Base-by-base conservation (phyloP, 2,113 vertebrate species). In the Platysteira castanea region DNA sequence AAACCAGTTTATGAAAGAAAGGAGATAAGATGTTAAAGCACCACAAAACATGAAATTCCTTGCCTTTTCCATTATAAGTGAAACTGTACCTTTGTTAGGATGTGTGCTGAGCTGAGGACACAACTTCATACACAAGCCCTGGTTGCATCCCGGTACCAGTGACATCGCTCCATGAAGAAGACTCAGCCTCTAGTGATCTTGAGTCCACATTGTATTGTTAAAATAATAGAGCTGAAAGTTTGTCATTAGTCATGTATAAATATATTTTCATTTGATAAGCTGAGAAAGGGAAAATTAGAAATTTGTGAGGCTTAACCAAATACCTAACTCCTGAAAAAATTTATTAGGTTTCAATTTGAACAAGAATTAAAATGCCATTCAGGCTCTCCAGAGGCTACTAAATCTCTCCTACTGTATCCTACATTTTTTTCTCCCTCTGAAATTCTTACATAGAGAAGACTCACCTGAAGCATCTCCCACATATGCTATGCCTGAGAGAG, bases 281-380 rank as follows among this genome's bases (percentile, higher is more conserved):
- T 52, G 41, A 87, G 54, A 71, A 87, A 92, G 8, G 30, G 30
- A 84, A 71, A 89, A 90, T 73, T 69, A 65, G 70, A 77, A 87
- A 86, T 93, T 82, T 91, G 53, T 73, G 61, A 90, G 27, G 78
- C 84, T 96, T 94, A 61, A 86, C 60, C 49, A 92, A 85, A 88
- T 68, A 83, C 20, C 8, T 78, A 61, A 74, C 9, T 64, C 53
- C 37, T 77, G 39, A 91, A 94, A 93, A 84, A 46, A 15, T 4
- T 23, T 68, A 44, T n/a, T 83, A 6, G 18, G 20, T 67, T 89
- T 9, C n/a, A 81, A 61, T 93, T 33, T 75, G 52, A 91, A 59
- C 12, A 84, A 73, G 70, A 96, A 92, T 86, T 89, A 68, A 89
- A 85, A 89, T 56, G 5, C 1, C 64, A 28, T 63, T 80, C 76